A percentile compares a stretch with the other conserved stretches of the same genome.
These are phyloP conservation scores for Lepidurus arcticus DNA, from an alignment of 1,140 invertebrate genomes.

Conservation along the genomic window DNA sequence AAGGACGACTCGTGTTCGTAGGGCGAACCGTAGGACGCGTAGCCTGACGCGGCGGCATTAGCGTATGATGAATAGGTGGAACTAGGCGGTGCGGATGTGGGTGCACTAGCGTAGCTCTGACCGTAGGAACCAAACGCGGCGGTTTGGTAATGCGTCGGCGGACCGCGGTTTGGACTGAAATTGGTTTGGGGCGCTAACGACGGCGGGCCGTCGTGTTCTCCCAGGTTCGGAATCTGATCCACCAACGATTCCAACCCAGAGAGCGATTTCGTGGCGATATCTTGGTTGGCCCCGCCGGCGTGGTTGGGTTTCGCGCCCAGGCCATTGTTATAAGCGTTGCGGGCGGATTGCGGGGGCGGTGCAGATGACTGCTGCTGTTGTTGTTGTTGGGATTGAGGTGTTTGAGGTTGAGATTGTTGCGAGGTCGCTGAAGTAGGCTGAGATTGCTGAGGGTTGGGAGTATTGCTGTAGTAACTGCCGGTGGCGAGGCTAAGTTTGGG, in stretches of 20 bases:
- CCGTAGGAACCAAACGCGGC: conserved; percentile 35
- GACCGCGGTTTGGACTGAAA: conserved; percentile 10
- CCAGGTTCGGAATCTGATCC: conserved; percentile 82
- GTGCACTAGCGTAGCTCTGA: not conserved
- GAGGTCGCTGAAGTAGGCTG: conserved; percentile 36
- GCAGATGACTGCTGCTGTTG: conserved; percentile 41
- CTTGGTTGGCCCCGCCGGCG: conserved; percentile 47
- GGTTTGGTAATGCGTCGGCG: conserved; percentile 28
- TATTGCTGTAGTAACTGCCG: conserved; percentile 37
- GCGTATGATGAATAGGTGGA: conserved; percentile 36
- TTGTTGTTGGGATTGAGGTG: conserved; percentile 35
- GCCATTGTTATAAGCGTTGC: conserved; percentile 26
- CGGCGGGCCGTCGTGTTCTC: conserved; percentile 40
- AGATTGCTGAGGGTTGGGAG: conserved; percentile 41
- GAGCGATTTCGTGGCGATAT: conserved; percentile 78
- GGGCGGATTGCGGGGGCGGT: conserved; percentile 38
- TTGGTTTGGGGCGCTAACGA: conserved; percentile 35
- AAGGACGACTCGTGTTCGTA: conserved; percentile 39
- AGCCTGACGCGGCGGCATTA: conserved; percentile 35
- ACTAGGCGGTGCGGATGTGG: not conserved
- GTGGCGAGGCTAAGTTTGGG: not conserved
- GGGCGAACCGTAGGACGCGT: conserved; percentile 38
- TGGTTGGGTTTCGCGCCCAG: not conserved
- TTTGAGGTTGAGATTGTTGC: conserved; percentile 35
- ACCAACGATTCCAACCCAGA: conserved; percentile 81